A percentile compares a stretch with the other conserved stretches of the same genome.
Conservation (phyloP, 2,113 vertebrate species). For the Chascanopsetta lugubris region DNA sequence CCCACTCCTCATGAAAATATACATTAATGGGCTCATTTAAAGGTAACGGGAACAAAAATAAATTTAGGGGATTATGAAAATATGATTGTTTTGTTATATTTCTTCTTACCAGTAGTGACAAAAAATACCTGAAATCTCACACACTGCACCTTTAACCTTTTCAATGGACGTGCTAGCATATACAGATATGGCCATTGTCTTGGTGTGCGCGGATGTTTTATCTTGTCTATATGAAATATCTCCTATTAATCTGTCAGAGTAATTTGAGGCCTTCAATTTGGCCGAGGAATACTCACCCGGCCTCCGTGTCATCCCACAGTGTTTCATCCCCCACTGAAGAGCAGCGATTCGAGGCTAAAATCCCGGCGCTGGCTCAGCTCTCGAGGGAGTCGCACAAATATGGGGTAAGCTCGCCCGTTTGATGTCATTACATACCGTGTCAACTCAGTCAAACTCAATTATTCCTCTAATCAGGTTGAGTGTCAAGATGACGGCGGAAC, state of each 20-base stretch:
- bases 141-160: too few relatives aligned
- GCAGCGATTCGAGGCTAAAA: conserved; percentile 51
- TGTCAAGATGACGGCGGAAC: conserved; percentile 47
- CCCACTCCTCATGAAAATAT: too few relatives aligned
- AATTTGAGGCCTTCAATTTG: conserved; percentile 29
- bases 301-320: conserved; percentile 50
- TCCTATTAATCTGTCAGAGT: conserved; percentile 35
- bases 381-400: conserved; percentile 40
- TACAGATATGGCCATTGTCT: background rate
- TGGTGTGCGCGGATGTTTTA: conserved; percentile 13
- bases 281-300: conserved; percentile 34
- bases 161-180: too few relatives aligned
- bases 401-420: conserved; percentile 42
- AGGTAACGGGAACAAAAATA: too few relatives aligned
- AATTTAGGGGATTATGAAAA: too few relatives aligned
- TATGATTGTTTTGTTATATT: too few relatives aligned
- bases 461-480: conserved; percentile 54
- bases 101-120: too few relatives aligned
- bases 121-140: too few relatives aligned
- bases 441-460: conserved; percentile 64
- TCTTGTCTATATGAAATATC: conserved; percentile 39
- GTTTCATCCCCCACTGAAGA: conserved; percentile 51
- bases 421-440: conserved; percentile 59
- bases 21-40: too few relatives aligned
- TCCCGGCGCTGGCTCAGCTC: conserved; percentile 43